A percentile compares a stretch with the other conserved stretches of the same genome.
Evolutionary conservation across 2,113 vertebrate species (phyloP).

Genomic region (Otocyon megalotis): DNA sequence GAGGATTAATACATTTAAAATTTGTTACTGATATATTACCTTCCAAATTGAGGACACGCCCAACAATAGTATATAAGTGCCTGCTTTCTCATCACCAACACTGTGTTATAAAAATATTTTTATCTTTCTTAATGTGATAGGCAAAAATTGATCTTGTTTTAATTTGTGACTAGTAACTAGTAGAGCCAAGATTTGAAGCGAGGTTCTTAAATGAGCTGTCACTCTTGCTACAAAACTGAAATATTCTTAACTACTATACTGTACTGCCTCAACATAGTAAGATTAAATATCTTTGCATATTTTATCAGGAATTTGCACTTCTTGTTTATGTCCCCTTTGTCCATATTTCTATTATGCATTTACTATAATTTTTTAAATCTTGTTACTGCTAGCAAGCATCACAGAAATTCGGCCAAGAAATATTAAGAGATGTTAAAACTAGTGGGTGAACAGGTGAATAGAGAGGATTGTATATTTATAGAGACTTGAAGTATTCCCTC

Average conservation of each 20-base stretch:
- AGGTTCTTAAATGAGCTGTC: neutral
- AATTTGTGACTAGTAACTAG: neutral
- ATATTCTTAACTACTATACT: neutral
- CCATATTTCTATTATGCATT: neutral
- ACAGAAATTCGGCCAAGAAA: neutral
- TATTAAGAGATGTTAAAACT: neutral
- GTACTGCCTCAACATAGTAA: neutral
- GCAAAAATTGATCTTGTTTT: slow-evolving; percentile 25
- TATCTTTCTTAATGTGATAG: neutral
- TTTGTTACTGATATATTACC: neutral
- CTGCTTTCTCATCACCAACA: neutral
- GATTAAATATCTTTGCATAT: neutral
- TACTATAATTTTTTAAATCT: neutral
- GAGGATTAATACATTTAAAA: neutral
- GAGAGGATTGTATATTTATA: neutral
- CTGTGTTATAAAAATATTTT: neutral
- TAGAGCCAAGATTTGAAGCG: neutral
- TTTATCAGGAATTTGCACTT: neutral
- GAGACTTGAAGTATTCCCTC: neutral
- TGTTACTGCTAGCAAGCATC: neutral
- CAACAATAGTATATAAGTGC: neutral
- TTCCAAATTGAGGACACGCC: neutral
- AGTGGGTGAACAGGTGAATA: neutral
- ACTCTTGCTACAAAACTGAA: neutral
- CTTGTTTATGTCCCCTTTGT: neutral